A percentile compares a stretch with the other conserved stretches of the same genome.
Evolutionary conservation across 2,888 invertebrate genomes (phyloP).

Genomic region (Tipula unca): DNA sequence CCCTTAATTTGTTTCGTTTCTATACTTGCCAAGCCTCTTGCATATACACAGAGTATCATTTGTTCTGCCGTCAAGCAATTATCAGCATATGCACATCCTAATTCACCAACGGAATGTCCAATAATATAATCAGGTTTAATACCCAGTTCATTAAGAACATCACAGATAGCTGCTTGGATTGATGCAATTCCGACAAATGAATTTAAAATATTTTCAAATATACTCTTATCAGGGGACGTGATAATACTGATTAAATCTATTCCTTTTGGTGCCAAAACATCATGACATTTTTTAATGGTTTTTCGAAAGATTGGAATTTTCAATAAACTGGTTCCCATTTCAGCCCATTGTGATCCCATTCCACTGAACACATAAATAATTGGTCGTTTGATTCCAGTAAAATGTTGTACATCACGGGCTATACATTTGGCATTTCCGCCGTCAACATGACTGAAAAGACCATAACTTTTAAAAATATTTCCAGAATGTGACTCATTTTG

Average conservation of each 20-base stretch:
- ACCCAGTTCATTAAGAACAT: conserved; percentile 52
- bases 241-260: conserved; percentile 56
- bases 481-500: conserved; percentile 50
- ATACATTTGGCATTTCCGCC: conserved; percentile 32
- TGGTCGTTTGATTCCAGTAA: conserved; percentile 55
- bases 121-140: conserved; percentile 65
- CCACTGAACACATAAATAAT: conserved; percentile 88
- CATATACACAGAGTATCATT: conserved; percentile 76
- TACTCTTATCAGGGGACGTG: conserved; percentile 50
- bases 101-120: conserved; percentile 90
- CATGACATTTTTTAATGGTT: conserved; percentile 55
- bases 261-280: conserved; percentile 49
- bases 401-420: conserved; percentile 53
- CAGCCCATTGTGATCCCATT: conserved; percentile 83
- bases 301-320: conserved; percentile 61
- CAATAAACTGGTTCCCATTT: conserved; percentile 73
- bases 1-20: conserved; percentile 63
- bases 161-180: conserved; percentile 53
- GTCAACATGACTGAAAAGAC: conserved; percentile 41
- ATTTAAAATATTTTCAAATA: conserved; percentile 56
- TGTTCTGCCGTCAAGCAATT: conserved; percentile 81
- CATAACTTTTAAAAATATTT: conserved; percentile 69
- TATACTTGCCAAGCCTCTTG: conserved; percentile 66
- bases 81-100: conserved; percentile 93
- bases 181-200: conserved; percentile 69